These are phyloP conservation scores for Odontomachus brunneus DNA, from an alignment of 1,140 invertebrate species.

Conservation along the genomic window DNA sequence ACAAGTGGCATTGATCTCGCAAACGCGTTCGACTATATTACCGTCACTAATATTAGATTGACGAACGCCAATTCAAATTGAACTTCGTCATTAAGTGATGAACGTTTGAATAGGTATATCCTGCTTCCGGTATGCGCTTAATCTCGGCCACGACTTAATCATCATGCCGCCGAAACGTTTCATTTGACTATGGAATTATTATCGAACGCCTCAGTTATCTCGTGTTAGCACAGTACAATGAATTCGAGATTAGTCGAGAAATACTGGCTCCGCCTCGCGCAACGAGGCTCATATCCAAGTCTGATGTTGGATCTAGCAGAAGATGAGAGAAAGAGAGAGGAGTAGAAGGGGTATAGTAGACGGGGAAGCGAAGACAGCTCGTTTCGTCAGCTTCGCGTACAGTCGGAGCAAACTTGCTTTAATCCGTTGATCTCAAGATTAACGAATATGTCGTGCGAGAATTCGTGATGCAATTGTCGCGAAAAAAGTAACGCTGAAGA, in stretches of 20 bases:
- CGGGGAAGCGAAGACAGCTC: constrained; percentile 44
- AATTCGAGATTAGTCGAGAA: constrained; percentile 58
- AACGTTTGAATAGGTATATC: constrained; percentile 45
- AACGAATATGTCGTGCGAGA: constrained; percentile 51
- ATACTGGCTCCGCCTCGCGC: constrained; percentile 53
- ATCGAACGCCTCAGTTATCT: constrained; percentile 64
- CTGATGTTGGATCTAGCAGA: constrained; percentile 56
- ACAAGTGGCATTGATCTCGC: background rate
- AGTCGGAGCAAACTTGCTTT: constrained; percentile 66
- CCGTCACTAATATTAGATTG: background rate
- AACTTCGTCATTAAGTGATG: constrained; percentile 43
- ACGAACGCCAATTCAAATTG: constrained; percentile 40
- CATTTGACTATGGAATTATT: constrained; percentile 67
- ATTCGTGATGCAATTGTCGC: constrained; percentile 6
- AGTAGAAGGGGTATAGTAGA: constrained; percentile 1
- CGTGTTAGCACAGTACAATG: constrained; percentile 60
- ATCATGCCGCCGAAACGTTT: constrained; percentile 60
- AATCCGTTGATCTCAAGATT: constrained; percentile 71
- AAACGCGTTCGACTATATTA: background rate
- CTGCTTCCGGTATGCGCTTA: constrained; percentile 51
- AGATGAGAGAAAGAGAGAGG: constrained; percentile 48
- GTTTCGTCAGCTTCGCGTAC: constrained; percentile 54
- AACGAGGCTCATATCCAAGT: constrained; percentile 62
- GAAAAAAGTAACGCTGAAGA: background rate
- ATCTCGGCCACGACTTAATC: constrained; percentile 46